Evolutionary conservation across 2,797 vertebrate genomes (phyloP).

Genomic region (Pristis pectinata): DNA sequence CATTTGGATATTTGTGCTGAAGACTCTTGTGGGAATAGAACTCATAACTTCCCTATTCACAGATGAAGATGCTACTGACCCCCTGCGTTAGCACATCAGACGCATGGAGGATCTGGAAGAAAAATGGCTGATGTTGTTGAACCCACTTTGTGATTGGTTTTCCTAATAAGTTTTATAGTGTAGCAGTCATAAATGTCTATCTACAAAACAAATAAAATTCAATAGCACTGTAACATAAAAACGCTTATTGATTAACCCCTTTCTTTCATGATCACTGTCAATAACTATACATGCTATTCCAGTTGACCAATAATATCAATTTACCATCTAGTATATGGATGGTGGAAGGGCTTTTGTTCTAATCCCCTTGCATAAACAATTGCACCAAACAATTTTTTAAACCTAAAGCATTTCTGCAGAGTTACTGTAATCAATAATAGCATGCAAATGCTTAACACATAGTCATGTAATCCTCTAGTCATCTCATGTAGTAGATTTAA

Average conservation of each 20-base stretch:
- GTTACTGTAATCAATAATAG: neutral
- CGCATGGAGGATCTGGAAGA: too few species aligned
- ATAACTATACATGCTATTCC: neutral
- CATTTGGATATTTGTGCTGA: too few species aligned
- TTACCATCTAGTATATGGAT: neutral
- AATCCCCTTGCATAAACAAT: neutral
- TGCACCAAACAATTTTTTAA: neutral
- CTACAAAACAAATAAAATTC: neutral
- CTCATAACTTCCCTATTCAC: too few species aligned
- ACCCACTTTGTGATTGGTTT: too few species aligned
- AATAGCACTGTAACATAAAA: neutral
- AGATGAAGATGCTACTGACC: too few species aligned
- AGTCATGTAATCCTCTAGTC: neutral
- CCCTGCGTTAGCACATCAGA: too few species aligned
- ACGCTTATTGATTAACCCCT: neutral
- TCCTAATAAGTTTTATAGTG: too few species aligned
- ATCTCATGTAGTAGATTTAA: neutral
- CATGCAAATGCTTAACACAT: neutral
- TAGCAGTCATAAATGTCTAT: neutral
- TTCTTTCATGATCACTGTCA: neutral
- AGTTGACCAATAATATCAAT: neutral
- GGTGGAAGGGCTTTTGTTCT: neutral
- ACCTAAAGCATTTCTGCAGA: neutral
- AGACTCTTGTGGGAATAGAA: too few species aligned
- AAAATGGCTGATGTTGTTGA: too few species aligned